These are phyloP conservation scores for Acrocephalus scirpaceus DNA, from an alignment of 2,797 vertebrate species.

Conservation along the genomic window DNA sequence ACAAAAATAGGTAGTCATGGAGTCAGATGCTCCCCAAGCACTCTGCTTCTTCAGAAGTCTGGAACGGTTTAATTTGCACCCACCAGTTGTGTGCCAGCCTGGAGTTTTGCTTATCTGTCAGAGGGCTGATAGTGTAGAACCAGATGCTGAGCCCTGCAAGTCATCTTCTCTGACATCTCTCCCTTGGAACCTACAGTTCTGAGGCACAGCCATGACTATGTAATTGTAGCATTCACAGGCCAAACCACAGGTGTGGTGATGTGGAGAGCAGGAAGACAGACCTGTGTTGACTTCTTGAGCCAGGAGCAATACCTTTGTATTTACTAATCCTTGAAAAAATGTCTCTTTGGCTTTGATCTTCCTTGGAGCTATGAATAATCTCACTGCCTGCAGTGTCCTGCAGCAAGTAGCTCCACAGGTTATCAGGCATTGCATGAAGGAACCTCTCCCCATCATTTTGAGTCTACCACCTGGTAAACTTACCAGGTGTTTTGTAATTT, in stretches of 20 bases:
- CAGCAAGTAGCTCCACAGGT: neutral
- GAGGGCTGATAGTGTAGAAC: neutral
- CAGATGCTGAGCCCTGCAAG: neutral
- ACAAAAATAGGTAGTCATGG: neutral
- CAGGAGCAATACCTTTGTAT: accelerated
- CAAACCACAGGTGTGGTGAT: neutral
- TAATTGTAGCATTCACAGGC: neutral
- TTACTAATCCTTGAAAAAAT: neutral
- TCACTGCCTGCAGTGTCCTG: neutral
- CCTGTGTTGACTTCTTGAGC: neutral
- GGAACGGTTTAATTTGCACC: neutral
- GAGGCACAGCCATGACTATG: neutral
- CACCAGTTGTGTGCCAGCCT: neutral
- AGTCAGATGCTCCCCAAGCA: neutral
- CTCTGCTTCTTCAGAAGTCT: neutral
- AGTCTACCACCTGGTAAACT: neutral
- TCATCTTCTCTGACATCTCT: neutral
- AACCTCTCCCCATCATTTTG: neutral
- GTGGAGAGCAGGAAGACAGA: neutral
- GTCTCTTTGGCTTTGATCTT: neutral
- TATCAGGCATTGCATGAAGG: neutral
- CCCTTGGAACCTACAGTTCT: neutral
- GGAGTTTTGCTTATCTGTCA: neutral
- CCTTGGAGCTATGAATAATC: neutral
- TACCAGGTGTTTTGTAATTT: neutral